Evolutionary conservation across 2,113 vertebrate species (phyloP), one percentile per base, ranked within the genome.

Genomic region (Oncorhynchus keta): DNA sequence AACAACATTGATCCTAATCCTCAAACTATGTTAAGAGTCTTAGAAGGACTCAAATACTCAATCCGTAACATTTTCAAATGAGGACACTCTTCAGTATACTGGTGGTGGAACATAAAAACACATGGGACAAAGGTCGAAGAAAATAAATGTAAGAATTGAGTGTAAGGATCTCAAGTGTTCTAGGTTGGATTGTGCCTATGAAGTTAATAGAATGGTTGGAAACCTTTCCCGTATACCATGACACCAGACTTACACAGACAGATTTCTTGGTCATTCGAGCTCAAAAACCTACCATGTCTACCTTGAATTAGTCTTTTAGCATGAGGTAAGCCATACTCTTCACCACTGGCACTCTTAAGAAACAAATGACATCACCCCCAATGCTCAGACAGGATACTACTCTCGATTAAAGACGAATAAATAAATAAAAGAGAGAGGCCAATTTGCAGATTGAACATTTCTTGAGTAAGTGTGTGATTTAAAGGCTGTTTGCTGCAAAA

Each of bases 1-100:
- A 76, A 69, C 59, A 79, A 59, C 74, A 75, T 79, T 66, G 57
- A 39, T 72, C 64, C 72, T 84, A 71, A 84, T 81, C 83, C 83
- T 61, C 71, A 79, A 84, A 79, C 70, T 78, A 79, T 84, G 83
- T 81, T 84, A 81, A 81, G 73, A 81, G 70, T 48, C 76, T 84
- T 84, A 79, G 30, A 20, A 67, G 30, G 78, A 75, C 72, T 39
- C 72, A 48, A 49, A 9, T 48, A 24, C 68, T 70, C 45, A 32
- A 67, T 24, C 8, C 1, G 65, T 70, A n/a, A 70, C 14, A 70
- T 48, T 48, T 49, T 48, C 68, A 70, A 48, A 49, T 49, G n/a
- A 35, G 35, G 35, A 49, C 68, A 70, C 11, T 22, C 35, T 49
- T 24, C 13, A 48, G 22, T 49, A 11, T 26, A 39, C 66, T 39